phyloP scores from a whole-genome alignment of 2,113 vertebrate species.

The Syngnathus typhle region DNA sequence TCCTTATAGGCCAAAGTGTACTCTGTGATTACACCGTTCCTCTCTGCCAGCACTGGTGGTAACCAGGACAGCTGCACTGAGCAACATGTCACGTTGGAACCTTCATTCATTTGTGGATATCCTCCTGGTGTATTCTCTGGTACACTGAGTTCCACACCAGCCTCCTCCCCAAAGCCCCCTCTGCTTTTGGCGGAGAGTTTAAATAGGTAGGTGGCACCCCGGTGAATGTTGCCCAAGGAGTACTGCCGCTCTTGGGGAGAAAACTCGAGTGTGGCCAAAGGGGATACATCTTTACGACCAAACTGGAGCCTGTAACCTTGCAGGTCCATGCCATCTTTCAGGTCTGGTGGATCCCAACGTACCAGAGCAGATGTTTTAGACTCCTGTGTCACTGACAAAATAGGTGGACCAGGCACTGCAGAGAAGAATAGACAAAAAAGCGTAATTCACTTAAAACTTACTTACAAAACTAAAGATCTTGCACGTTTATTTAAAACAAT shows the following conservation, averaged over 20 bases:
- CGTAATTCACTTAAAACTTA: background rate
- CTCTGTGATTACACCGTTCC: conserved; percentile 85
- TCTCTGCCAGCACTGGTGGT: conserved; percentile 87
- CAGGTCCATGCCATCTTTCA: conserved; percentile 77
- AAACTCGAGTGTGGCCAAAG: conserved; percentile 87
- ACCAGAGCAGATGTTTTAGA: conserved; percentile 81
- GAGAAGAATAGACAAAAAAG: background rate
- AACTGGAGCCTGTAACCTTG: conserved; percentile 91
- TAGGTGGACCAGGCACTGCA: conserved; percentile 84
- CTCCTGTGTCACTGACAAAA: conserved; percentile 83
- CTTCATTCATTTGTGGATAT: conserved; percentile 84
- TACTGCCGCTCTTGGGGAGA: conserved; percentile 76
- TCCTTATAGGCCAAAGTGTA: conserved; percentile 95
- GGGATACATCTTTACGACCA: conserved; percentile 80
- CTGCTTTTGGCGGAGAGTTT: conserved; percentile 86
- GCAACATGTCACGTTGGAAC: conserved; percentile 80
- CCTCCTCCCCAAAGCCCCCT: conserved; percentile 89
- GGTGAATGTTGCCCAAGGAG: conserved; percentile 76
- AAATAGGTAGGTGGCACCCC: conserved; percentile 89
- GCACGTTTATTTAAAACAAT: background rate
- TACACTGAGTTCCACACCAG: conserved; percentile 73
- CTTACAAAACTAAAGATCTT: background rate
- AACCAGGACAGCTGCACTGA: conserved; percentile 90
- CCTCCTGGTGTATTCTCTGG: conserved; percentile 86
- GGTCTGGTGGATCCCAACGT: conserved; percentile 83